Conservation (phyloP, 2,888 invertebrate species). For the Nomada hirtipes region DNA sequence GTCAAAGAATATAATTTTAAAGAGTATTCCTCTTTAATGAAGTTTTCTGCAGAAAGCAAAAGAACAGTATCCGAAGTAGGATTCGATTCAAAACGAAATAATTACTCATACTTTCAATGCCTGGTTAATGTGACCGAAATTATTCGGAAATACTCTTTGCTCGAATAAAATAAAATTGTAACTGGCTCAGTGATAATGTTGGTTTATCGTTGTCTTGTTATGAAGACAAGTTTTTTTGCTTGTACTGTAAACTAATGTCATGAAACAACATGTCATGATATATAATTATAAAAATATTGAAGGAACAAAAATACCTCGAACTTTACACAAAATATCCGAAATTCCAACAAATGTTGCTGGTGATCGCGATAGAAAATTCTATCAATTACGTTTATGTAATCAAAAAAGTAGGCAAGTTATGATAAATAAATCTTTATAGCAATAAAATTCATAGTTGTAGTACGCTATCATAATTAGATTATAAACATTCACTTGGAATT, state of each 20-base stretch:
- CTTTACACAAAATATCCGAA: too few species aligned
- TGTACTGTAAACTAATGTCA: conserved; percentile 28
- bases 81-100: conserved; percentile 26
- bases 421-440: conserved; percentile 45
- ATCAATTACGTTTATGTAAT: conserved; percentile 21
- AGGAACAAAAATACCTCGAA: too few species aligned
- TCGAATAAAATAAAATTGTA: conserved; percentile 23
- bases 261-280: conserved; percentile 18
- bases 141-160: conserved; percentile 12
- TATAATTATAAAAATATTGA: conserved; percentile 10
- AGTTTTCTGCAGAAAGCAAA: conserved; percentile 31
- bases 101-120: conserved; percentile 16
- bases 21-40: conserved; percentile 31
- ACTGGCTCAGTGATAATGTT: not conserved
- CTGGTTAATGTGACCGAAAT: conserved; percentile 1
- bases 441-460: conserved; percentile 55
- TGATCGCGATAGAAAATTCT: conserved; percentile 4
- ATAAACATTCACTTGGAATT: conserved; percentile 61
- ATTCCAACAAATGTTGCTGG: too few species aligned
- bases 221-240: conserved; percentile 9
- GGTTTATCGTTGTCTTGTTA: not conserved
- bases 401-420: conserved; percentile 26
- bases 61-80: conserved; percentile 13
- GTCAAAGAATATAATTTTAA: not conserved
- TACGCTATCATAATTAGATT: conserved; percentile 42